Evolutionary conservation across 1,140 invertebrate genomes (phyloP), one percentile per base, ranked within the genome.

Genomic region (Neotoxoptera formosana): DNA sequence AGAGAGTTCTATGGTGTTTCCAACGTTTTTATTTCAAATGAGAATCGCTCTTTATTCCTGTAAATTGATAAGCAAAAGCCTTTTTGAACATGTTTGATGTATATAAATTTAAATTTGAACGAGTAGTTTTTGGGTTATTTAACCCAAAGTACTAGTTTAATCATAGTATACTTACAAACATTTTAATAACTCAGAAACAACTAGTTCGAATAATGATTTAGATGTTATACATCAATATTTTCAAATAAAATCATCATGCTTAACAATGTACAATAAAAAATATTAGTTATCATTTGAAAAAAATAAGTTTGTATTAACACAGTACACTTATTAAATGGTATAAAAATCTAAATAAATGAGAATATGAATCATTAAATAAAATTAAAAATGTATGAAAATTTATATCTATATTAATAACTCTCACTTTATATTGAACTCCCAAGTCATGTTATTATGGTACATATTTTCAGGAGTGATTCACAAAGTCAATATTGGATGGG

Each of bases 401-500:
- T 86, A 36, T 53, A 88, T 0, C 23, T 45, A 17, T 47, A 30
- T 48, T 47, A 56, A 88, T 88, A 8, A 84, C 34, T 67, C n/a
- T 8, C 0, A 41, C 20, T 51, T 9, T 84, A 67, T 91, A n/a
- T 48, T 76, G 2, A n/a, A 76, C n/a, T 17, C 30, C 30, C 14
- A 30, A 14, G 30, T 67, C 60, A 67, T 11, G 1, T 67, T 30
- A n/a, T 67, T 17, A 60, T 30, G 56, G 23, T 9, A 60, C 17
- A 91, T 56, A 86, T 83, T 93, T 81, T 36, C 95, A 97, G 98
- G 94, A 98, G 97, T 95, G 98, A 99, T 95, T 97, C 97, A 4
- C 98, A 97, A 94, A 98, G 98, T 86, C 98, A 99, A 94, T 99
- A 99, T 95, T 99, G 98, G 98, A 97, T 99, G 97, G 98, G 98